Percentiles rank a stretch among this genome's conserved stretches.
These are phyloP conservation scores for Pteruthius melanotis DNA, from an alignment of 2,113 vertebrate species.

Conservation along the genomic window DNA sequence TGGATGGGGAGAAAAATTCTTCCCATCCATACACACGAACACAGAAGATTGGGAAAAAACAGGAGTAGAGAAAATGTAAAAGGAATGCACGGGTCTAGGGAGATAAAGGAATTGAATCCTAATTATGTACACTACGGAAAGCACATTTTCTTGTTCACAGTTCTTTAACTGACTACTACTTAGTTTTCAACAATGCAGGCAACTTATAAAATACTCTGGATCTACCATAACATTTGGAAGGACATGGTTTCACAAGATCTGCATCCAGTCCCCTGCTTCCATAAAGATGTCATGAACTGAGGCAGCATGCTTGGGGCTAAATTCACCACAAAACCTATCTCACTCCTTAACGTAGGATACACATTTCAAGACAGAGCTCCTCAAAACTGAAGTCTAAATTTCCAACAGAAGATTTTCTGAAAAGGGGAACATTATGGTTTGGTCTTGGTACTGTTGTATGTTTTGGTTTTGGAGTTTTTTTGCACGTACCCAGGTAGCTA, in stretches of 20 bases:
- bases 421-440: neutral
- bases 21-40: neutral
- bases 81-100: neutral
- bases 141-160: neutral
- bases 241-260: neutral
- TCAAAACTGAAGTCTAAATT: neutral
- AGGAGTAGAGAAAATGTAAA: neutral
- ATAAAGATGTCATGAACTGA: neutral
- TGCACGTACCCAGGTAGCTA: neutral
- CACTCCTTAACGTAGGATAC: neutral
- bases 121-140: neutral
- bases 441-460: neutral
- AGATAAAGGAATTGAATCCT: neutral
- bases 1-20: neutral
- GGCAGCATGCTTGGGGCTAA: neutral
- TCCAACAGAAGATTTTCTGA: neutral
- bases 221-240: neutral
- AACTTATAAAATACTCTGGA: neutral
- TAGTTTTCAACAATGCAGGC: neutral
- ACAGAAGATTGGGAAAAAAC: neutral
- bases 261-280: neutral
- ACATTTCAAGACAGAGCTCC: neutral
- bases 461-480: neutral
- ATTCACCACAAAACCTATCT: neutral
- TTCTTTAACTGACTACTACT: neutral